Evolutionary conservation across 2,797 vertebrate species (phyloP), one percentile per base, ranked within the genome.

Genomic region (Darevskia mixta): DNA sequence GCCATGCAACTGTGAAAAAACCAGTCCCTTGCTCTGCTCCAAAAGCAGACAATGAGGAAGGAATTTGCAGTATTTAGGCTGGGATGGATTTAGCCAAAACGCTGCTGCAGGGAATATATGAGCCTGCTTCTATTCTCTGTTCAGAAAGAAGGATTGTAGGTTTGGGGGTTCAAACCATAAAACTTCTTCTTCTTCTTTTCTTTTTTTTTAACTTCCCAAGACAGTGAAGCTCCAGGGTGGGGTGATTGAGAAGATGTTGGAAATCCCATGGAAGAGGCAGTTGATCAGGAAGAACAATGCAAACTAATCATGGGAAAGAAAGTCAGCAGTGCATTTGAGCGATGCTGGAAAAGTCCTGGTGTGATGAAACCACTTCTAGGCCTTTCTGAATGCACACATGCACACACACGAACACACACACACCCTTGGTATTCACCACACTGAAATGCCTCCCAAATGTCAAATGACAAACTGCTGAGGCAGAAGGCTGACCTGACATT

Each of bases 391-490:
- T 23, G 32, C 75, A 18, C 5, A 9, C 17, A 11, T 2, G 0
- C 0, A 25, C 75, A 45, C 17, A 45, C 75, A 69, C 76, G 49
- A 20, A n/a, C 64, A 35, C 76, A 35, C n/a, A n/a, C 64, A 35
- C 29, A 43, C 2, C 17, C 25, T 58, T n/a, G 20, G 41, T 20
- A 25, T 76, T 76, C 61, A 58, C 71, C 43, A 32, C 2, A 23
- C 82, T 4, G 23, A 82, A 49, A 66, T 82, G 55, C 25, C 55
- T n/a, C 79, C 20, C 79, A 89, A 41, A 88, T 0, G 15, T 69
- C 38, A 85, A 5, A 72, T 23, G 0, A 43, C 0, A 0, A 61
- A 29, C 27, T 10, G 8, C 73, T 86, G 3, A 5, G 69, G 49
- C 0, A 0, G 2, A 86, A 43, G 35, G 23, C 3, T 4, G 20